These are phyloP conservation scores for Hiodon tergisus DNA, from an alignment of 2,113 vertebrate genomes.

Conservation along the genomic window DNA sequence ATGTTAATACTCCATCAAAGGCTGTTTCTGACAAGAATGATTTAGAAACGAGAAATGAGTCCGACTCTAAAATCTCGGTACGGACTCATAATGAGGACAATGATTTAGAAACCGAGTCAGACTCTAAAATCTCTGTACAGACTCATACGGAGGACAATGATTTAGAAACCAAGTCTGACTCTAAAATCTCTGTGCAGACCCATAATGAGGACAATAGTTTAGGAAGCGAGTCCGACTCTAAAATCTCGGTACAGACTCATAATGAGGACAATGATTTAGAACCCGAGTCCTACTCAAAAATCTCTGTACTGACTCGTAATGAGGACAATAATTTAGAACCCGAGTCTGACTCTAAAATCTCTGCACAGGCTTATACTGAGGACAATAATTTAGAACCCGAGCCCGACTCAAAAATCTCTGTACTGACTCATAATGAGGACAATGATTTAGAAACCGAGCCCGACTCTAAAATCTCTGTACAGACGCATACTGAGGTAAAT, in stretches of 20 bases:
- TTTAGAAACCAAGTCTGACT: not conserved
- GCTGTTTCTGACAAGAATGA: not conserved
- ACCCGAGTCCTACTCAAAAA: no score
- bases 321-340: slow-evolving; percentile 1
- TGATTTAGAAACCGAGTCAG: not conserved
- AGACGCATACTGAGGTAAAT: not conserved
- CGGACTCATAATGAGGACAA: not conserved
- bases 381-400: not conserved
- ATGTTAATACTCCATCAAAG: not conserved
- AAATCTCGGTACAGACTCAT: no score
- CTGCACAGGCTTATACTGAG: not conserved
- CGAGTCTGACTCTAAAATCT: not conserved
- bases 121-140: no score
- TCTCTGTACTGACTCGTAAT: no score
- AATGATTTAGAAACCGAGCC: not conserved
- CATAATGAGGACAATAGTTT: no score
- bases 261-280: no score
- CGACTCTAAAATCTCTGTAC: not conserved
- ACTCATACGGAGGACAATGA: not conserved
- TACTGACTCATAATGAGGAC: not conserved
- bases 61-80: not conserved
- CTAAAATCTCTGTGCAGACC: no score
- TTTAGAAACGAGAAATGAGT: not conserved
- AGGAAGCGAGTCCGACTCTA: no score
- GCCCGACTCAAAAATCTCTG: not conserved